Evolutionary conservation across 2,797 vertebrate species (phyloP).

Genomic region (Morus bassanus): DNA sequence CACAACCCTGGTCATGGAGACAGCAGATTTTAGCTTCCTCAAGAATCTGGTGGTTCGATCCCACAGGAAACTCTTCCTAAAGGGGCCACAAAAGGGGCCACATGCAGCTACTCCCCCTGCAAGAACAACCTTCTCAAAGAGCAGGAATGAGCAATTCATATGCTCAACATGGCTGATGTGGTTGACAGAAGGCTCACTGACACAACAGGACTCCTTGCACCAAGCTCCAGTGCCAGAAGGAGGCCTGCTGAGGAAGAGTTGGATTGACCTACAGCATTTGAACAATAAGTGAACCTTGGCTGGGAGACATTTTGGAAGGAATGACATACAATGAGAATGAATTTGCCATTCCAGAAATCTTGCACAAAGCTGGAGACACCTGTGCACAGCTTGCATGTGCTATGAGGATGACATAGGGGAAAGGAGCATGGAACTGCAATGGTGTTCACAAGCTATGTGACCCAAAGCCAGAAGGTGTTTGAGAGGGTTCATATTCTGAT

Average conservation of each 20-base stretch:
- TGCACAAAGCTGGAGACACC: neutral
- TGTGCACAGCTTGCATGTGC: neutral
- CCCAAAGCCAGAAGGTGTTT: neutral
- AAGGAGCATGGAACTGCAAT: neutral
- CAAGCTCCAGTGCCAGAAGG: neutral
- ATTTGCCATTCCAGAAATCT: neutral
- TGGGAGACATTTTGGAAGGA: neutral
- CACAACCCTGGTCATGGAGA: neutral
- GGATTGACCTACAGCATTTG: neutral
- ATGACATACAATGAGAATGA: neutral
- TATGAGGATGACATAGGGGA: neutral
- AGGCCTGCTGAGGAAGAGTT: neutral
- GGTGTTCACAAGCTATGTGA: neutral
- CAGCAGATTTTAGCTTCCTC: neutral
- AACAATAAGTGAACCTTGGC: neutral
- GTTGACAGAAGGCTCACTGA: neutral
- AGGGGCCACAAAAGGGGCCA: no score
- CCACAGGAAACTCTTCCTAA: neutral
- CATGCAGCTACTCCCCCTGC: neutral
- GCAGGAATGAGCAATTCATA: neutral
- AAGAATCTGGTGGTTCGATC: neutral
- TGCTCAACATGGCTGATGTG: fast-evolving
- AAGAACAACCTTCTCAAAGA: neutral
- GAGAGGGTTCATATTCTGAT: neutral
- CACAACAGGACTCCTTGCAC: neutral